These are phyloP conservation scores for Ectemnius lituratus DNA, from an alignment of 2,888 invertebrate species.

Conservation along the genomic window DNA sequence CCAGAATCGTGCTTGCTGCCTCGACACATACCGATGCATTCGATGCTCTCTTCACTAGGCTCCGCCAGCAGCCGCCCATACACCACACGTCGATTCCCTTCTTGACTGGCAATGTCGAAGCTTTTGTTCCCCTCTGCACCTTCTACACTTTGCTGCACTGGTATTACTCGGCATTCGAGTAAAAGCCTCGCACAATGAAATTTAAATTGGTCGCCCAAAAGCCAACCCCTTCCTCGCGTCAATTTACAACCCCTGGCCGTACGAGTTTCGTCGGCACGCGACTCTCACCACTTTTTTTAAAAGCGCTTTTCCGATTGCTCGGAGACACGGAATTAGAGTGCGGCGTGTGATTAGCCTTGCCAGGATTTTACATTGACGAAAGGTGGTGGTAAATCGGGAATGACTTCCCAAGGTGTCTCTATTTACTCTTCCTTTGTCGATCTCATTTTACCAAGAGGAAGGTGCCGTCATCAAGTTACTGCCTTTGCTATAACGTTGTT, in stretches of 20 bases:
- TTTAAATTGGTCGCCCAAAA: neutral
- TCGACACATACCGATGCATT: neutral
- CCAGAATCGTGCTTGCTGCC: neutral
- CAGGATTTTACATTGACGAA: too few relatives aligned
- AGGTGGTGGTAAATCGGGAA: too few relatives aligned
- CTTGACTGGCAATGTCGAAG: conserved; percentile 1
- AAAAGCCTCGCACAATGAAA: conserved; percentile 4
- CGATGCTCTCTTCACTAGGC: neutral
- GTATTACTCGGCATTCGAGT: neutral
- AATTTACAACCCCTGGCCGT: neutral
- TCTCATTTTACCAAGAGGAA: neutral
- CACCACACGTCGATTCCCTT: conserved; percentile 1
- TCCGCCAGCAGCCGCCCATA: neutral
- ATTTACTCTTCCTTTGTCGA: neutral
- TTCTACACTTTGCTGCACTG: neutral
- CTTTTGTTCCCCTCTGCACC: neutral
- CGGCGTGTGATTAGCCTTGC: too few relatives aligned
- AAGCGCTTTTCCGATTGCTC: too few relatives aligned
- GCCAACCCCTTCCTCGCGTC: neutral
- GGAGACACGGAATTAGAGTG: too few relatives aligned
- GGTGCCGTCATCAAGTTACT: neutral
- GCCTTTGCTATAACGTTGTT: neutral
- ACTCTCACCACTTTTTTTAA: too few relatives aligned
- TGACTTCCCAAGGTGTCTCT: neutral
- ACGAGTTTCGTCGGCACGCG: too few relatives aligned